Percentiles rank a stretch among this genome's conserved stretches.
These are phyloP conservation scores for Tapera naevia DNA, from an alignment of 2,797 vertebrate genomes.

Conservation along the genomic window DNA sequence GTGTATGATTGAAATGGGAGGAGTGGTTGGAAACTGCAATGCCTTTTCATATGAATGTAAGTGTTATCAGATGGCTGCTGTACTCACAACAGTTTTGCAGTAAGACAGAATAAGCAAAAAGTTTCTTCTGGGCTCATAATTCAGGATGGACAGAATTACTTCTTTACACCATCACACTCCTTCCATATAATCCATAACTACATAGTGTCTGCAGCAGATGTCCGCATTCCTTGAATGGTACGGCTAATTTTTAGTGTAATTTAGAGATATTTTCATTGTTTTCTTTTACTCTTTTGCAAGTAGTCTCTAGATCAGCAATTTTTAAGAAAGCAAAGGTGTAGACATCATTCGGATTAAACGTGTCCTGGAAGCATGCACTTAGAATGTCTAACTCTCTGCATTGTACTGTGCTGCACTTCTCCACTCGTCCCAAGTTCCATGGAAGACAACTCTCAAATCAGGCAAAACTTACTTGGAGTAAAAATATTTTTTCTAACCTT, in stretches of 20 bases:
- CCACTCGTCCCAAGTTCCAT: neutral
- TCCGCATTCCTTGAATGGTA: neutral
- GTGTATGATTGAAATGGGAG: conserved; percentile 28
- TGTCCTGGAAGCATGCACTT: neutral
- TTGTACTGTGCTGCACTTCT: no score
- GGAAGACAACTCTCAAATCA: neutral
- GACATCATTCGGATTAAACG: neutral
- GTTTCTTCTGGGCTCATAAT: neutral
- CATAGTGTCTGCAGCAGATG: neutral
- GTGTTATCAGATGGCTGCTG: conserved; percentile 25
- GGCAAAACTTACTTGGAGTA: neutral
- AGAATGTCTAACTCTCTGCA: fast-evolving
- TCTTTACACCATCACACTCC: neutral
- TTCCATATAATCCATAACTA: neutral
- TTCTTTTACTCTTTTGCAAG: neutral
- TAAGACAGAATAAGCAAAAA: neutral
- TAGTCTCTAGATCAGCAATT: neutral
- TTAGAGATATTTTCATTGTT: neutral
- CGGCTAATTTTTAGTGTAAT: neutral
- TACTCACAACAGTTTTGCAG: conserved; percentile 3
- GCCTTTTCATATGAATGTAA: conserved; percentile 36
- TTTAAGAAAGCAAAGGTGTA: neutral
- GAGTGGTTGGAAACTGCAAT: neutral
- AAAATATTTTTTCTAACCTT: neutral
- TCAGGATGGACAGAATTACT: neutral